phyloP scores from a whole-genome alignment of 35 echinoderm and acorn worm genomes.

The Apostichopus parvimensis region DNA sequence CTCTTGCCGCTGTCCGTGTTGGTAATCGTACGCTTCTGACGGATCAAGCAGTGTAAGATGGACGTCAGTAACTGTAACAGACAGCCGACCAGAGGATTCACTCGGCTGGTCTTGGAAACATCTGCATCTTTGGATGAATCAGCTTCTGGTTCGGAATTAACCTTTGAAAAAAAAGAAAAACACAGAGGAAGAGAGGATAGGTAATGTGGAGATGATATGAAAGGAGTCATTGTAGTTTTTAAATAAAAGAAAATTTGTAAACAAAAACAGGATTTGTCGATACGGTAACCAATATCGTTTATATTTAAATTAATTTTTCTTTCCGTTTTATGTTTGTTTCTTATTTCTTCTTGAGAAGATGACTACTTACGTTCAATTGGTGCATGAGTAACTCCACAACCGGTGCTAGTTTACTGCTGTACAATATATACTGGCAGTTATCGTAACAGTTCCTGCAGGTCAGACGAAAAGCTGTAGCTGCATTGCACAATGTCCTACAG shows the following conservation, averaged over 20 bases:
- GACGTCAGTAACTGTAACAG: slow-evolving; percentile 87
- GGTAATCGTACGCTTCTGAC: slow-evolving; percentile 68
- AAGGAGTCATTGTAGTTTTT: no score
- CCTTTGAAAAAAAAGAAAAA: background rate
- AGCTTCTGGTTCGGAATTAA: background rate
- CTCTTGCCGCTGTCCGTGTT: slow-evolving; percentile 58
- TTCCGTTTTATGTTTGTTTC: no score
- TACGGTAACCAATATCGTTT: no score
- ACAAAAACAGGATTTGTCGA: no score
- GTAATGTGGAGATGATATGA: background rate
- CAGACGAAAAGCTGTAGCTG: slow-evolving; percentile 74
- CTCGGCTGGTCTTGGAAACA: background rate
- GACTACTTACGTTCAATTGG: slow-evolving; percentile 77
- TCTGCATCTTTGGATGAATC: slow-evolving; percentile 23
- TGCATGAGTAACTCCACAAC: slow-evolving; percentile 92
- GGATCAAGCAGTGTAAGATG: slow-evolving; percentile 81
- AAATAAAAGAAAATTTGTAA: no score
- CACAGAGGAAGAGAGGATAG: background rate
- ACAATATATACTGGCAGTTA: slow-evolving; percentile 92
- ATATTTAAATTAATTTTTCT: no score
- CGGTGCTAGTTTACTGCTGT: slow-evolving; percentile 92
- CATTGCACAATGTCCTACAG: slow-evolving; percentile 86
- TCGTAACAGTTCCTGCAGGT: slow-evolving; percentile 86
- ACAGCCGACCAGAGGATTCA: slow-evolving; percentile 63
- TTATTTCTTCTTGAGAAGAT: no score